A percentile compares a stretch with the other conserved stretches of the same genome.
These are phyloP conservation scores for Scleropages formosus DNA, from an alignment of 2,797 vertebrate species.

Conservation along the genomic window DNA sequence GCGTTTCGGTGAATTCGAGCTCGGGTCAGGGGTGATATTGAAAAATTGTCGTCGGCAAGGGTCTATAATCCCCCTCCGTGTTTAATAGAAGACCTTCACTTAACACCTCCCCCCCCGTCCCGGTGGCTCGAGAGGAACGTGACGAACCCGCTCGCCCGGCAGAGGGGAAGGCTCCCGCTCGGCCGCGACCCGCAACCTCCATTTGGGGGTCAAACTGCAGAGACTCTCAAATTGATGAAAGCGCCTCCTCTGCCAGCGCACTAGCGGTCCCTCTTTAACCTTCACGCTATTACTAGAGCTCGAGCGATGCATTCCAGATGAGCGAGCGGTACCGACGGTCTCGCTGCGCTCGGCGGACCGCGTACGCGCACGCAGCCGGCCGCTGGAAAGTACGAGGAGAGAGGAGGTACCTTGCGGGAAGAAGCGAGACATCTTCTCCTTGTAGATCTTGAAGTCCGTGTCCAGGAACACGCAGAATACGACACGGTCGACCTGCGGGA, in stretches of 20 bases:
- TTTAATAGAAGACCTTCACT: slow-evolving; percentile 21
- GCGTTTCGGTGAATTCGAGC: background rate
- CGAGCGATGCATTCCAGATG: background rate
- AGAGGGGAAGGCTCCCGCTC: background rate
- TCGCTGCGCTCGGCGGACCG: too few relatives aligned
- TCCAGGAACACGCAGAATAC: slow-evolving; percentile 99
- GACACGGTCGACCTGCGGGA: slow-evolving; percentile 85
- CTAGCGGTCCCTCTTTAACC: background rate
- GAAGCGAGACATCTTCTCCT: slow-evolving; percentile 87
- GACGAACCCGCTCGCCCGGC: background rate
- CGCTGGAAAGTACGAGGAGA: background rate
- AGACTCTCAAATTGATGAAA: slow-evolving; percentile 16
- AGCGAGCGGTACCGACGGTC: slow-evolving; percentile 8
- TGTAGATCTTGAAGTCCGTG: slow-evolving; percentile 94
- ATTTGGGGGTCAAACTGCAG: slow-evolving; percentile 18
- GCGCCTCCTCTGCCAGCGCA: background rate
- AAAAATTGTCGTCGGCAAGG: background rate
- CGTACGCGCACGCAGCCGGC: too few relatives aligned
- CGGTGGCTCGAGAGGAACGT: background rate
- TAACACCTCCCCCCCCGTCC: slow-evolving; percentile 4
- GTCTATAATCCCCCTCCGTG: background rate
- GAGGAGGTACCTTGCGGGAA: slow-evolving; percentile 79
- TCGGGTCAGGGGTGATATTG: background rate
- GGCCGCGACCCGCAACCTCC: slow-evolving; percentile 1
- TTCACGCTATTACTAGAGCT: slow-evolving; percentile 18